Evolutionary conservation across 1,140 invertebrate species (phyloP).

Genomic region (Bombus vancouverensis): DNA sequence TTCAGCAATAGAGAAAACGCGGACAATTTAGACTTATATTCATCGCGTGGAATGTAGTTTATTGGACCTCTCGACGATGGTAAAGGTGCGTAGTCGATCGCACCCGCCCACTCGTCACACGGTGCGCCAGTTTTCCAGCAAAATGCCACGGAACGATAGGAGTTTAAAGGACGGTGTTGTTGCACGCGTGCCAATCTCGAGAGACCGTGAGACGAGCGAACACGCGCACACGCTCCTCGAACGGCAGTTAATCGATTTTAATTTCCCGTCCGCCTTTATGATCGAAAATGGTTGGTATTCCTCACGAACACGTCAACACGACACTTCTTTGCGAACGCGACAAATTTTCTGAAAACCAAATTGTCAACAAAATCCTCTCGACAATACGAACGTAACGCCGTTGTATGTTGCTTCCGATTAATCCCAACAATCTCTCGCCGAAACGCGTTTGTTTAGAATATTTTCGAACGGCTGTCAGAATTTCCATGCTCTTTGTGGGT

Average conservation of each 20-base stretch:
- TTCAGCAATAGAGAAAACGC: neutral
- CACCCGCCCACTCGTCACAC: neutral
- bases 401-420: neutral
- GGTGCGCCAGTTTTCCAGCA: neutral
- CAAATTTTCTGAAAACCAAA: conserved; percentile 36
- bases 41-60: neutral
- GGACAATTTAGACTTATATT: neutral
- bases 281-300: conserved; percentile 69
- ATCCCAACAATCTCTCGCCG: neutral
- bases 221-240: neutral
- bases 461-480: neutral
- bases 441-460: neutral
- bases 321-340: conserved; percentile 37
- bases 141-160: neutral
- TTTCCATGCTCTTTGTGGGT: neutral
- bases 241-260: conserved; percentile 77
- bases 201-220: neutral
- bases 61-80: neutral
- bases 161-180: conserved; percentile 11
- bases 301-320: conserved; percentile 52
- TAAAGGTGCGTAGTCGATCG: neutral
- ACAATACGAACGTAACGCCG: too few species aligned
- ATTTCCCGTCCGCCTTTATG: conserved; percentile 76
- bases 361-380: neutral
- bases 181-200: conserved; percentile 58